Conservation (phyloP, 2,113 vertebrate species). For the Chloebia gouldiae region DNA sequence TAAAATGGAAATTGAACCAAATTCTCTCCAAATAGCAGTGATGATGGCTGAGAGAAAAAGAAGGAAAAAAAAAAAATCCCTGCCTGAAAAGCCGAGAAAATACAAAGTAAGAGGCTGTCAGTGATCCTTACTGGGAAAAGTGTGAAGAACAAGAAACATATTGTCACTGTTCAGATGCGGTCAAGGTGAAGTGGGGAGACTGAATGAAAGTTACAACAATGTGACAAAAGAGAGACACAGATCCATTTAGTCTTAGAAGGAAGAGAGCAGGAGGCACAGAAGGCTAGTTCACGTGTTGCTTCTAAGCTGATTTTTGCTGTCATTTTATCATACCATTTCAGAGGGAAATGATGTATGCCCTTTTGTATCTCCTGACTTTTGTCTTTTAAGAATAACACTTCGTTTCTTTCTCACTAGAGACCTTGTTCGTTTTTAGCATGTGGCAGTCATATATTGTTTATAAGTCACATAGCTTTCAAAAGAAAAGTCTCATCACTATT, state of each 20-base stretch:
- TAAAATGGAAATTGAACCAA: conserved; percentile 59
- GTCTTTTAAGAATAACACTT: conserved; percentile 63
- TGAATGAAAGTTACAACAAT: conserved; percentile 65
- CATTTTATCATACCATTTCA: conserved; percentile 62
- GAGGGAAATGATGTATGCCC: conserved; percentile 67
- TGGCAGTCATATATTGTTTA: conserved; percentile 23
- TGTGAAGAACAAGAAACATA: conserved; percentile 58
- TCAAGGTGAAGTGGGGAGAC: conserved; percentile 55
- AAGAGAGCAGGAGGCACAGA: conserved; percentile 60
- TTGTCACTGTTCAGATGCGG: conserved; percentile 50
- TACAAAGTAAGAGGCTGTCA: conserved; percentile 53
- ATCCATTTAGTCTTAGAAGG: conserved; percentile 57
- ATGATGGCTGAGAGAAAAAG: not conserved
- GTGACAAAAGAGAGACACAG: conserved; percentile 65
- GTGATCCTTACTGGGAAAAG: conserved; percentile 65
- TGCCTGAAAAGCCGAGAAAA: conserved; percentile 45
- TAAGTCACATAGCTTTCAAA: not conserved
- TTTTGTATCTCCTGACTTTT: conserved; percentile 72
- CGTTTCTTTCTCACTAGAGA: conserved; percentile 54
- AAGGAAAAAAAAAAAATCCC: not conserved
- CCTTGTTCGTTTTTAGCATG: conserved; percentile 36
- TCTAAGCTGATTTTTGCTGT: conserved; percentile 66
- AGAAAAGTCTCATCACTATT: not conserved
- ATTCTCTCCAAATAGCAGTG: conserved; percentile 38
- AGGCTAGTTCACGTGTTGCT: conserved; percentile 46